Base-by-base conservation (phyloP, 2,113 vertebrate genomes). In the Oriolus oriolus region DNA sequence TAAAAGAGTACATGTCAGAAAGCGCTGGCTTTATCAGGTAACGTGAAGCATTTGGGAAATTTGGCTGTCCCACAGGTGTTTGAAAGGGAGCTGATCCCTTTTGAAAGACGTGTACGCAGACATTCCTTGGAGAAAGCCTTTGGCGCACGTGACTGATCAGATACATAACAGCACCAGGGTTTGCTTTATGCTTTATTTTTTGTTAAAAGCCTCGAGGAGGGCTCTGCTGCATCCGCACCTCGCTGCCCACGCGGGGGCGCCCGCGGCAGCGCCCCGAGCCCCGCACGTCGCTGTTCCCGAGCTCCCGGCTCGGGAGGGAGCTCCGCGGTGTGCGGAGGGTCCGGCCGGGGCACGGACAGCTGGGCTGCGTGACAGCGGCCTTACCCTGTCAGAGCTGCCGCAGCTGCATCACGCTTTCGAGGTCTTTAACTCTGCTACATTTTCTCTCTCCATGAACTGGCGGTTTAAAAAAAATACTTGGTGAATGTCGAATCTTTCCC, bases 181-280 rank as follows among this genome's bases (percentile, higher is more conserved):
- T 89, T 50, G 11, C 11, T 77, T 24, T 16, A 3, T 1, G 27
- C 22, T 44, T 30, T 6, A 27, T 26, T 16, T 27, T 15, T 6
- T 3, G 13, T 61, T 21, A 0, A 9, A 6, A 63, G n/a, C 28
- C 54, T n/a, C 8, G 1, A 10, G 71, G 15, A 41, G 33, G 35
- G 59, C 10, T 39, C n/a, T 1, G 68, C 57, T 39, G 47, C 69
- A 3, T n/a, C 2, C 41, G 0, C 41, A 1, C 2, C 26, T 10
- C 33, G 9, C 42, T 85, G 70, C 50, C 94, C 87, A 76, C 61
- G 56, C 4, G 78, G 56, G 54, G 94, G 94, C 87, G 79, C 33
- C 68, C 87, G 69, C 21, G 69, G 49, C 79, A 71, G 91, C n/a
- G 57, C 11, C 9, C 14, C 39, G 61, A 79, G 42, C 44, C 17